phyloP scores from a whole-genome alignment of 2,113 vertebrate species.

The Triplophysa tibetana region DNA sequence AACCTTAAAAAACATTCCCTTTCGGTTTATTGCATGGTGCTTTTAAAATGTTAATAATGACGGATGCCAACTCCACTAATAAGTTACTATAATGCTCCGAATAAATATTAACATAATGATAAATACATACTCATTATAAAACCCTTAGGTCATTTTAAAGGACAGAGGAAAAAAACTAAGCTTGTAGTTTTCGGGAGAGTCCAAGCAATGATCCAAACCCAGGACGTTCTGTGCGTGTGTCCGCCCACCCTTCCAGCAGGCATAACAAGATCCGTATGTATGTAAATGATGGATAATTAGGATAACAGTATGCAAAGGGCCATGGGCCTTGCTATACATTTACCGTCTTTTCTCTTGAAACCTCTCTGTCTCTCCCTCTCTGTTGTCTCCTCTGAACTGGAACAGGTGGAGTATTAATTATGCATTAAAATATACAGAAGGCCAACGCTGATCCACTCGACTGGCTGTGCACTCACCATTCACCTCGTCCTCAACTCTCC shows the following conservation, averaged over 20 bases:
- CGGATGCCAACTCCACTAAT: not conserved
- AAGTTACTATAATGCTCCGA: conserved; percentile 17
- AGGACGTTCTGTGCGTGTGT: not conserved
- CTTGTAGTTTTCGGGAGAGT: not conserved
- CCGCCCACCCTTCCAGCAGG: conserved; percentile 51
- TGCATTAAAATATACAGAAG: conserved; percentile 69
- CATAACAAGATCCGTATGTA: conserved; percentile 67
- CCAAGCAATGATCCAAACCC: conserved; percentile 22
- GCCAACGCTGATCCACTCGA: conserved; percentile 59
- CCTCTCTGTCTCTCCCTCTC: conserved; percentile 41
- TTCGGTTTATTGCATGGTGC: not conserved
- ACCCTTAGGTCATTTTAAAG: not conserved
- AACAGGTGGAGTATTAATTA: conserved; percentile 74
- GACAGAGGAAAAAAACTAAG: not conserved
- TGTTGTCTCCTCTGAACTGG: conserved; percentile 53
- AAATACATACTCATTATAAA: conserved; percentile 14
- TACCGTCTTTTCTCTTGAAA: conserved; percentile 33
- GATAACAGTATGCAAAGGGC: conserved; percentile 67
- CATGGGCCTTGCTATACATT: conserved; percentile 63
- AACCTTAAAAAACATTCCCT: too few species aligned
- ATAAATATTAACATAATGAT: conserved; percentile 18
- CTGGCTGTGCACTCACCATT: conserved; percentile 52
- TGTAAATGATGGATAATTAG: conserved; percentile 72
- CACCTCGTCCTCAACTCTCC: not conserved
- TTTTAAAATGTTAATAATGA: conserved; percentile 1